These are phyloP conservation scores for Diabrotica undecimpunctata DNA, from an alignment of 1,140 invertebrate genomes.

Conservation along the genomic window DNA sequence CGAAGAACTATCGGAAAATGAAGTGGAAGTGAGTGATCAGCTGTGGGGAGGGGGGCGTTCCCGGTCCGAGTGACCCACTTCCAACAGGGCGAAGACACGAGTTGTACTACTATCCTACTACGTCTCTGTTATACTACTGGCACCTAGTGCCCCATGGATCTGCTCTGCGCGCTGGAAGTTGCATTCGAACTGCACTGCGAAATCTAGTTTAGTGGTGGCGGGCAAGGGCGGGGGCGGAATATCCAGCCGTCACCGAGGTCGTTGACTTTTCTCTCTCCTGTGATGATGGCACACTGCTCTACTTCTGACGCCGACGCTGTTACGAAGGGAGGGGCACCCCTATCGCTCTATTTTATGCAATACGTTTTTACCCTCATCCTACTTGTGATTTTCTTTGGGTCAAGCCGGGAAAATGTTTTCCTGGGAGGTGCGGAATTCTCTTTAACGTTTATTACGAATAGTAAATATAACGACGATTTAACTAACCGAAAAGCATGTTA, in stretches of 20 bases:
- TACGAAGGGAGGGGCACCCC: neutral
- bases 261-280: slow-evolving; percentile 30
- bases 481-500: too few species aligned
- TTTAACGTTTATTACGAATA: too few species aligned
- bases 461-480: too few species aligned
- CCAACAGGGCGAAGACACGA: slow-evolving; percentile 31
- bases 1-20: slow-evolving; percentile 17
- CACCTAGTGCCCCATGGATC: slow-evolving; percentile 12
- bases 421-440: neutral
- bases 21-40: slow-evolving; percentile 25
- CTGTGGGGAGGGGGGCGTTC: slow-evolving; percentile 27
- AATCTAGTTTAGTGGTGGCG: slow-evolving; percentile 12
- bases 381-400: neutral
- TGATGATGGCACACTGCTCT: slow-evolving; percentile 35
- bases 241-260: slow-evolving; percentile 24
- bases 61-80: slow-evolving; percentile 30
- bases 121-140: slow-evolving; percentile 14
- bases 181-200: slow-evolving; percentile 21
- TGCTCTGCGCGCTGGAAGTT: neutral
- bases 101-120: slow-evolving; percentile 14
- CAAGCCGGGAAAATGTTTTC: slow-evolving; percentile 9
- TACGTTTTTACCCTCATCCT: slow-evolving; percentile 21
- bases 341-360: slow-evolving; percentile 27
- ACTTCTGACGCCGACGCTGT: slow-evolving; percentile 21
- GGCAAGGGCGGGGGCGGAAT: slow-evolving; percentile 3